Conservation (phyloP, 2,888 invertebrate genomes). For the Rugalucina vietnamica region DNA sequence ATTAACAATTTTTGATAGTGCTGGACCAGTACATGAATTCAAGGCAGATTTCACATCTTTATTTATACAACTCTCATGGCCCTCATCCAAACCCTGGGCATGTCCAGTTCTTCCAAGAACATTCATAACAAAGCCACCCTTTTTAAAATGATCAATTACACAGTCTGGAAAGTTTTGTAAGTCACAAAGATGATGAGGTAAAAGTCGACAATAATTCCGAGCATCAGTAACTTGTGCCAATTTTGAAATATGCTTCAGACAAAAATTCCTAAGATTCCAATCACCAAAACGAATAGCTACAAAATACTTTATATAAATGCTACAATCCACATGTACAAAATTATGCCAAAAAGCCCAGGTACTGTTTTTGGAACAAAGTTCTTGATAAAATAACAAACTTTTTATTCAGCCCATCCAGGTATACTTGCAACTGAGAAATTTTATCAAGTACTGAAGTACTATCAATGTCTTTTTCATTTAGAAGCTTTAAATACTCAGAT, state of each 20-base stretch:
- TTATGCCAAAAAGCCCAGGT: not conserved
- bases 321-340: not conserved
- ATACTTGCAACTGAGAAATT: too few relatives aligned
- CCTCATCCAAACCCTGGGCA: conserved; percentile 18
- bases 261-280: not conserved
- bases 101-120: not conserved
- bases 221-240: not conserved
- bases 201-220: not conserved
- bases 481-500: not conserved
- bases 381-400: not conserved
- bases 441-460: not conserved
- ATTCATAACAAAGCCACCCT: not conserved
- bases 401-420: not conserved
- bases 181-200: not conserved
- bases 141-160: not conserved
- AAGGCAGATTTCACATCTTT: conserved; percentile 9
- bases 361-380: not conserved
- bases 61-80: conserved; percentile 19
- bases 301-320: not conserved
- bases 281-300: not conserved
- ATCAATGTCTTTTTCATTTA: not conserved
- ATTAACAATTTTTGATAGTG: not conserved
- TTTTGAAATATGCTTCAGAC: not conserved
- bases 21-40: not conserved
- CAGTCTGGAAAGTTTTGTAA: not conserved